Evolutionary conservation across 2,113 vertebrate species (phyloP), one percentile per base, ranked within the genome.

Genomic region (Psophia crepitans): DNA sequence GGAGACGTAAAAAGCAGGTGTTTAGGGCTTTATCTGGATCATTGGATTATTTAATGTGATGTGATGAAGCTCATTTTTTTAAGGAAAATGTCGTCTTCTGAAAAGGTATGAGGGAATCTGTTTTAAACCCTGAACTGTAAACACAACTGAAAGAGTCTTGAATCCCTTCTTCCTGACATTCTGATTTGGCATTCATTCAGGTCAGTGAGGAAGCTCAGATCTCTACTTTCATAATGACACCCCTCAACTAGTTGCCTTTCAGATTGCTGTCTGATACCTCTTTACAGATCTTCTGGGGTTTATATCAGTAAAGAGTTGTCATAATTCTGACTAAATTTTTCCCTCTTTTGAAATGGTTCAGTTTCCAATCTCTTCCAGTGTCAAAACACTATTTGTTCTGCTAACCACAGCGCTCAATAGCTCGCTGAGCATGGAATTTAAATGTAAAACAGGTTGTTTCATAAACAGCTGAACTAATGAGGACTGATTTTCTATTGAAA

Each of bases 401-500:
- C 89, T 93, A 91, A 82, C 94, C 74, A 84, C 53, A 91, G 69
- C 5, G 2, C 69, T 97, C 80, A 87, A 46, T 65, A 89, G 81
- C 92, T 87, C 33, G 53, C 73, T 75, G 54, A 97, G 44, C n/a
- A 9, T 87, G 58, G 87, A 93, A 96, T 96, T 92, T 94, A 97
- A 91, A 94, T 97, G 94, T 95, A 91, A 95, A 96, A 79, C 65
- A 92, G 77, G 83, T 93, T 96, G 84, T 83, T 95, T 96, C 87
- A 84, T 96, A 96, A 96, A 94, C 89, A 95, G 93, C 87, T 94
- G 91, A 96, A 84, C 91, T 97, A 96, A 97, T 93, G 89, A 94
- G 93, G 77, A 64, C 93, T 97, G 95, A 94, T 96, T 97, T 95
- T 89, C 94, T 91, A 91, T 94, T 96, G 95, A 96, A 96, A 91